phyloP scores from a whole-genome alignment of 53 echinoderm and acorn worm species.

The Patiria pectinifera region DNA sequence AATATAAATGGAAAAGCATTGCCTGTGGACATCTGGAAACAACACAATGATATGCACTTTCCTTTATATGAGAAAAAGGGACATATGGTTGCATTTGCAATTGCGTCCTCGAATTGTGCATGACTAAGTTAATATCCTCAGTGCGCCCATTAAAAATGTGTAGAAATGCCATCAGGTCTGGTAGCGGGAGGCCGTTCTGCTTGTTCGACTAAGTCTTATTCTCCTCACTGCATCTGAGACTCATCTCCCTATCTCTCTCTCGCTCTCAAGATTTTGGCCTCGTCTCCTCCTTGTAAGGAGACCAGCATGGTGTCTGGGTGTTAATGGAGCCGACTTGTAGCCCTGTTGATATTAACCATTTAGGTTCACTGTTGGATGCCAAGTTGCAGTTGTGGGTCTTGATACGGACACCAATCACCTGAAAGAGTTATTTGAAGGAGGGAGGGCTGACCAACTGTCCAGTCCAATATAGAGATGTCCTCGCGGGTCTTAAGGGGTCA shows the following conservation, averaged over 20 bases:
- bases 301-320: slow-evolving; percentile 34
- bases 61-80: not conserved
- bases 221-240: not conserved
- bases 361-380: slow-evolving; percentile 21
- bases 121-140: not conserved
- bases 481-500: not conserved
- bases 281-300: slow-evolving; percentile 15
- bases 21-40: too few relatives aligned
- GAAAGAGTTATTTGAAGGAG: not conserved
- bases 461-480: not conserved
- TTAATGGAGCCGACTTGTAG: slow-evolving; percentile 43
- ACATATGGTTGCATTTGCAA: not conserved
- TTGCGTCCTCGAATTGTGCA: not conserved
- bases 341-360: slow-evolving; percentile 32
- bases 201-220: too few relatives aligned
- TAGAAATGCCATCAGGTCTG: not conserved
- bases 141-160: not conserved
- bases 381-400: not conserved
- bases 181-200: not conserved
- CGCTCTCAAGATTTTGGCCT: slow-evolving; percentile 1
- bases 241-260: not conserved
- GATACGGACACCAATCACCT: slow-evolving; percentile 5
- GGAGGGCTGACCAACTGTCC: slow-evolving; percentile 9
- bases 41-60: not conserved
- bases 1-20: too few relatives aligned